A percentile compares a stretch with the other conserved stretches of the same genome.
Conservation (phyloP, 2,113 vertebrate genomes). For the Cygnus atratus region DNA sequence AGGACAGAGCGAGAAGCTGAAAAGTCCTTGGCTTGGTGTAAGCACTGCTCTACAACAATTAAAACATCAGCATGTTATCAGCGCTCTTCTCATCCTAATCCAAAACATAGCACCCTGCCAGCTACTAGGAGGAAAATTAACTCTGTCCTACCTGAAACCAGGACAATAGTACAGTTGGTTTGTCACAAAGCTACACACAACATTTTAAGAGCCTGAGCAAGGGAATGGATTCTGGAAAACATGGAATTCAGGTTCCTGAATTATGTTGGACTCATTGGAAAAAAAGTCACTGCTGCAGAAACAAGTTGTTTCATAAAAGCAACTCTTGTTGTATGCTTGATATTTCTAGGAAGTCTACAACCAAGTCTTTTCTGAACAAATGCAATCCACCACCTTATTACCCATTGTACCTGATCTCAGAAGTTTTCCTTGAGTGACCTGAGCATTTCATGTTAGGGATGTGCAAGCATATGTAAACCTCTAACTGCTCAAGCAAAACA, state of each 20-base stretch:
- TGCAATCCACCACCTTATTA: not conserved
- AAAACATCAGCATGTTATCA: too few relatives aligned
- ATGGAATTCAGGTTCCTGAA: not conserved
- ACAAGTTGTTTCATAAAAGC: not conserved
- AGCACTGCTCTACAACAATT: too few relatives aligned
- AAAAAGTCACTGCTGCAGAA: constrained; percentile 25
- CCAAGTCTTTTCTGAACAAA: not conserved
- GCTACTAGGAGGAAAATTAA: too few relatives aligned
- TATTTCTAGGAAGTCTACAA: not conserved
- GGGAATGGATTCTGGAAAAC: not conserved
- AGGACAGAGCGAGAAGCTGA: too few relatives aligned
- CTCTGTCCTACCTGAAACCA: too few relatives aligned
- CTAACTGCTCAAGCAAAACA: not conserved
- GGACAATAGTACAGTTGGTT: constrained; percentile 32
- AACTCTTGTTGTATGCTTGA: not conserved
- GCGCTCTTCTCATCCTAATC: too few relatives aligned
- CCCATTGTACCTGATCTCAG: not conserved
- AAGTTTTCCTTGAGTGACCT: not conserved
- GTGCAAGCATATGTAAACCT: not conserved
- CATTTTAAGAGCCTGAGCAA: not conserved
- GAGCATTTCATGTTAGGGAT: not conserved
- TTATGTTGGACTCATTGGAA: constrained; percentile 34
- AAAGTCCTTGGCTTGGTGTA: too few relatives aligned
- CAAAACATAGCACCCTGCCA: too few relatives aligned
- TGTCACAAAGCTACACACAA: not conserved